A percentile compares a stretch with the other conserved stretches of the same genome.
phyloP scores from a whole-genome alignment of 2,113 vertebrate genomes.

The Ornithorhynchus anatinus region DNA sequence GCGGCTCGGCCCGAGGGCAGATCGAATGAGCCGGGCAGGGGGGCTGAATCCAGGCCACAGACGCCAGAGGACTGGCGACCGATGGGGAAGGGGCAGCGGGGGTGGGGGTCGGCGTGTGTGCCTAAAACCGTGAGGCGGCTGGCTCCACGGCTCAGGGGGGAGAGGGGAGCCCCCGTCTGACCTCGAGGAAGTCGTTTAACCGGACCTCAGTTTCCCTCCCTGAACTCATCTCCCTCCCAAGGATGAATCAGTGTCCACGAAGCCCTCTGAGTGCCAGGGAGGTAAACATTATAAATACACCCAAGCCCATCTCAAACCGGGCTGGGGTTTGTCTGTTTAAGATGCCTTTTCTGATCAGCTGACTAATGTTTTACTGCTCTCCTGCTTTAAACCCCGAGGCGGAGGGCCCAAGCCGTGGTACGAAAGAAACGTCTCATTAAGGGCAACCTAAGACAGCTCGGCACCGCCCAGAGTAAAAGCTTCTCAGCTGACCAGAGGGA shows the following conservation, averaged over 20 bases:
- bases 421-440: background rate
- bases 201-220: background rate
- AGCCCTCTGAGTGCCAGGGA: background rate
- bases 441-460: no score
- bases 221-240: background rate
- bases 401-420: constrained; percentile 15
- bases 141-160: no score
- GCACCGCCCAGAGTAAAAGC: no score
- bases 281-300: background rate
- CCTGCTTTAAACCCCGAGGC: background rate
- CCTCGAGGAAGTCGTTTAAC: background rate
- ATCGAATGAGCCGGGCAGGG: no score
- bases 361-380: constrained; percentile 6
- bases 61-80: no score
- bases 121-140: no score
- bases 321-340: background rate
- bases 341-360: constrained; percentile 11
- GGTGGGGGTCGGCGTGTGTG: no score
- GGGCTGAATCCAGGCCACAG: no score
- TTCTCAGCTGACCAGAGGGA: no score
- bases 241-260: background rate
- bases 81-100: no score
- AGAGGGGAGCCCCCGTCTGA: background rate
- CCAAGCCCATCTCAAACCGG: background rate
- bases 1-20: no score